Percentiles rank a stretch among this genome's conserved stretches.
Evolutionary conservation across 2,888 invertebrate species (phyloP).

Genomic region (Hirudinaria manillensis): DNA sequence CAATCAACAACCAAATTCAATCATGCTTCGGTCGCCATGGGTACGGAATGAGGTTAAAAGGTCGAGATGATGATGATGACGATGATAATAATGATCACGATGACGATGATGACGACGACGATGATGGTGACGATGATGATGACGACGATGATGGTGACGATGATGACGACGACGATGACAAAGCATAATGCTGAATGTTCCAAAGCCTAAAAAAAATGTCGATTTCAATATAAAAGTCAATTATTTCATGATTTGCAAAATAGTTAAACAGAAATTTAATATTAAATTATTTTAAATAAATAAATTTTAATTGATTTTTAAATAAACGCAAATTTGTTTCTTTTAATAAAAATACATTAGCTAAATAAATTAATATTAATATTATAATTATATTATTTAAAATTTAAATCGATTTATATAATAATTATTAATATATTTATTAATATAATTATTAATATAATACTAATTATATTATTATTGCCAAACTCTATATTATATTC

Average conservation of each 20-base stretch:
- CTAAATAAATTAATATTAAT: background rate
- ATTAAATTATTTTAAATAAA: no score
- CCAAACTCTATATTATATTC: background rate
- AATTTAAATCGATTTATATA: background rate
- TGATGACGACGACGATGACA: background rate
- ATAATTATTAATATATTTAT: background rate
- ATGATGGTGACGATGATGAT: background rate
- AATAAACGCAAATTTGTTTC: no score
- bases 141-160: background rate
- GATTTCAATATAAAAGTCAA: no score
- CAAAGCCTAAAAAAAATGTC: no score
- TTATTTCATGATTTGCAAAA: no score
- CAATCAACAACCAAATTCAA: no score
- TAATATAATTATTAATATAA: background rate
- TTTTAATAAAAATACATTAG: no score
- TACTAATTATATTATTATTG: slow-evolving; percentile 1
- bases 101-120: slow-evolving; percentile 4
- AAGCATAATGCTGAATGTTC: background rate
- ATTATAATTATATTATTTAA: background rate
- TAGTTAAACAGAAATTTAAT: no score
- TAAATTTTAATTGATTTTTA: no score
- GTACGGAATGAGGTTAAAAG: no score
- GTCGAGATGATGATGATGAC: background rate
- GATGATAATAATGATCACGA: slow-evolving; percentile 3
- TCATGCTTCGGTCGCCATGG: no score